Conservation (phyloP, 2,113 vertebrate species). For the Gymnogyps californianus region DNA sequence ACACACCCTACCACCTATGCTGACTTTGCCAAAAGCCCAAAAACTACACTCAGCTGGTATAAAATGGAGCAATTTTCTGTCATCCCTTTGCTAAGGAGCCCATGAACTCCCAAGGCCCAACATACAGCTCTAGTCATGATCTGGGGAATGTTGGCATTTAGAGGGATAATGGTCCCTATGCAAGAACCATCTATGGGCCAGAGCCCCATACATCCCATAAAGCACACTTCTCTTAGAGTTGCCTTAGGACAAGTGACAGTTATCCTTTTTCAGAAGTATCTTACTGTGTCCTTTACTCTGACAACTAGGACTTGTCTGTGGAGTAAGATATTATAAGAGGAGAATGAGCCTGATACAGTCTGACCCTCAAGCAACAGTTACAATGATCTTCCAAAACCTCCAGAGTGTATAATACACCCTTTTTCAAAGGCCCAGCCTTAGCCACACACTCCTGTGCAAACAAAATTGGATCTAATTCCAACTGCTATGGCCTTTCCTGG, state of each 20-base stretch:
- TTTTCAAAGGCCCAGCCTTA: slow-evolving; percentile 38
- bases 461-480: slow-evolving; percentile 35
- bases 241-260: neutral
- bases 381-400: slow-evolving; percentile 1
- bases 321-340: neutral
- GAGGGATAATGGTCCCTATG: neutral
- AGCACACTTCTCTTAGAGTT: neutral
- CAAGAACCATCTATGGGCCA: neutral
- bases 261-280: neutral
- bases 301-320: neutral
- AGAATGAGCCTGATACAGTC: neutral
- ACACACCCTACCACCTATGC: neutral
- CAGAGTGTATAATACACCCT: neutral
- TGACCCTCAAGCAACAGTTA: neutral
- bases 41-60: neutral
- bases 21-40: neutral
- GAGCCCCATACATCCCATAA: neutral
- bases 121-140: neutral
- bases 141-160: neutral
- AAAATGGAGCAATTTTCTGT: neutral
- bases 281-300: neutral
- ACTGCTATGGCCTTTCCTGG: slow-evolving; percentile 28
- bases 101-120: neutral
- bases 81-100: neutral
- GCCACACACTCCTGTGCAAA: slow-evolving; percentile 55